phyloP scores from a whole-genome alignment of 1,140 invertebrate species.

The Drosophila athabasca region DNA sequence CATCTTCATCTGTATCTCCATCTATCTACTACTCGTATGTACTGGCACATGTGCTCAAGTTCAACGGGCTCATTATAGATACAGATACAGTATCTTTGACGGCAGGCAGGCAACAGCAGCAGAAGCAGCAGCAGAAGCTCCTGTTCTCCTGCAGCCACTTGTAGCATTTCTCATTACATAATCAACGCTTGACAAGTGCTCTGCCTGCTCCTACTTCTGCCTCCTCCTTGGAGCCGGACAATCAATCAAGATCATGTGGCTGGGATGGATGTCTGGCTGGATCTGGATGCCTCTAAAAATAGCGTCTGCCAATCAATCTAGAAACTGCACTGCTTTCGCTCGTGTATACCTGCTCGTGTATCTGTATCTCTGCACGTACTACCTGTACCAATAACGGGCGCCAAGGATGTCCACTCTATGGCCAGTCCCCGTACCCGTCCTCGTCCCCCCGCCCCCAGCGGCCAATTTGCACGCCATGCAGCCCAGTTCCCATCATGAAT shows the following conservation, averaged over 20 bases:
- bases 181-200: conserved; percentile 57
- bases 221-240: conserved; percentile 30
- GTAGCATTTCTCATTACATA: conserved; percentile 71
- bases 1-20: neutral
- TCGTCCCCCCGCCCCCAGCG: neutral
- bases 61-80: conserved; percentile 66
- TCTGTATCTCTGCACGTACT: no score
- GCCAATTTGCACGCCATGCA: conserved; percentile 63
- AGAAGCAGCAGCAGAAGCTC: no score
- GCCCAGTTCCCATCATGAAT: conserved; percentile 79
- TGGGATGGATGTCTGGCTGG: conserved; percentile 20
- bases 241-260: conserved; percentile 73
- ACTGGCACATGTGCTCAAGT: conserved; percentile 49
- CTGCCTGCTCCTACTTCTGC: conserved; percentile 1
- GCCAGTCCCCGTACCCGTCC: conserved; percentile 15
- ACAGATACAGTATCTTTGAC: conserved; percentile 22
- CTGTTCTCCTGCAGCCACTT: conserved; percentile 4
- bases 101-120: neutral
- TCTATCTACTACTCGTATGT: conserved; percentile 1
- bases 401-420: conserved; percentile 66
- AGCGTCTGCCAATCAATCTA: conserved; percentile 66
- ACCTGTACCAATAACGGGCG: conserved; percentile 70
- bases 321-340: conserved; percentile 5
- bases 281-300: conserved; percentile 63
- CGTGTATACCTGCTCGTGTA: neutral